These are phyloP conservation scores for Chiloscyllium plagiosum DNA, from an alignment of 2,113 vertebrate species.

Conservation along the genomic window DNA sequence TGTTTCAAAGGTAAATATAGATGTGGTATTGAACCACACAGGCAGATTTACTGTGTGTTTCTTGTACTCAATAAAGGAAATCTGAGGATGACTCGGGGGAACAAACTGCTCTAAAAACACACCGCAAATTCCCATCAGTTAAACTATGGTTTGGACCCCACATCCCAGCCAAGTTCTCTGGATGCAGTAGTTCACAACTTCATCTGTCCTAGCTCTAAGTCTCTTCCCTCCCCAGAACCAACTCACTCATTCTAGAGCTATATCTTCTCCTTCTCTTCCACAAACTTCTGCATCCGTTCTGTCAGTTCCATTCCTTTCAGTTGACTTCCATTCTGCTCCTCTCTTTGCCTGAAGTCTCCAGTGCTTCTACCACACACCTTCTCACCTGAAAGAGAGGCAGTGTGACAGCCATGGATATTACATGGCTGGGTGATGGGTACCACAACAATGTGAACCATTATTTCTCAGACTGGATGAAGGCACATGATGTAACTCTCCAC, in stretches of 20 bases:
- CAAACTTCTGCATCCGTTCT: background rate
- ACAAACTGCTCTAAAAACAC: background rate
- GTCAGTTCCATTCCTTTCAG: background rate
- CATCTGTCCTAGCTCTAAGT: background rate
- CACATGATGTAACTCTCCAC: background rate
- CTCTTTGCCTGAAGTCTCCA: background rate
- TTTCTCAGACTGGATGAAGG: background rate
- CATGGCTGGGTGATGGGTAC: background rate
- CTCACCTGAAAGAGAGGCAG: background rate
- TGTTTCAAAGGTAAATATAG: too few species aligned
- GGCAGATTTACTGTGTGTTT: background rate
- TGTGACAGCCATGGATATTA: background rate
- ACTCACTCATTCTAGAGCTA: background rate
- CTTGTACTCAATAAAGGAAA: background rate
- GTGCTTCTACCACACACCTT: background rate
- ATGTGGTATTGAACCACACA: background rate
- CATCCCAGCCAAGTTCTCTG: background rate
- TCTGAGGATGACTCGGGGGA: background rate
- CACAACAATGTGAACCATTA: background rate
- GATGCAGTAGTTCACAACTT: background rate
- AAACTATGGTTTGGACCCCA: background rate
- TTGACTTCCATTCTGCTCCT: background rate
- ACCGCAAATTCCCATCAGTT: background rate
- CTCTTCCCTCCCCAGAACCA: background rate
- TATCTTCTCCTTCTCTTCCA: background rate